Percentiles rank a stretch among this genome's conserved stretches.
phyloP scores from a whole-genome alignment of 2,113 vertebrate species.

The Saguinus imperator region DNA sequence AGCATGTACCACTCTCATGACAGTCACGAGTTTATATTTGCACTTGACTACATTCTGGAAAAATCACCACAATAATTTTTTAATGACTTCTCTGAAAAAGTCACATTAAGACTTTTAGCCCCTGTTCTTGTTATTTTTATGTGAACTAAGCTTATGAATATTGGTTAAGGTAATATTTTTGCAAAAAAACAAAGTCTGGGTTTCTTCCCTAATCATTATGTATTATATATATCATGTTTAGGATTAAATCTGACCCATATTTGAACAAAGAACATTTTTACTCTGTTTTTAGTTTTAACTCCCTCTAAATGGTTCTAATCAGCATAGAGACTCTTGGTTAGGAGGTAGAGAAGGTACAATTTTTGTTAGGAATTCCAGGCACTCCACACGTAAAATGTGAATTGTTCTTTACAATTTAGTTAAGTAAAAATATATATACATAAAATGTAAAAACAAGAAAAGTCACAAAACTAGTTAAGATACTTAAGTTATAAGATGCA shows the following conservation, averaged over 20 bases:
- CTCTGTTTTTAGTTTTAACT: not conserved
- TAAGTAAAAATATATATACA: not conserved
- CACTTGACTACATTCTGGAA: not conserved
- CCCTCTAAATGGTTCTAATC: not conserved
- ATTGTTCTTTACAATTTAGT: not conserved
- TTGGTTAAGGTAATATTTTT: not conserved
- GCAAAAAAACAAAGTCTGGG: not conserved
- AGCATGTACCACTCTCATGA: not conserved
- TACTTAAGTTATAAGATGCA: not conserved
- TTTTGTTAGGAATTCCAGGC: conserved; percentile 1
- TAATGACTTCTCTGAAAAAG: not conserved
- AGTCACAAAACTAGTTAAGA: not conserved
- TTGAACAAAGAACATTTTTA: not conserved
- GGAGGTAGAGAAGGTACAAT: not conserved
- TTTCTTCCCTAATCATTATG: not conserved
- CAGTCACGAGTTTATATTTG: not conserved
- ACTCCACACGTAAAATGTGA: not conserved
- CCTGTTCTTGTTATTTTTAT: conserved; percentile 7
- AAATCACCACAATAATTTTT: not conserved
- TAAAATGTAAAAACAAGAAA: not conserved
- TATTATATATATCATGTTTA: not conserved
- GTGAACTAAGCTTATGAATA: not conserved
- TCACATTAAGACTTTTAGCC: not conserved
- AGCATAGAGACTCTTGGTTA: not conserved
- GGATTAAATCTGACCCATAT: not conserved